Conservation (phyloP, 1,140 invertebrate genomes). For the Cotesia chilonis region DNA sequence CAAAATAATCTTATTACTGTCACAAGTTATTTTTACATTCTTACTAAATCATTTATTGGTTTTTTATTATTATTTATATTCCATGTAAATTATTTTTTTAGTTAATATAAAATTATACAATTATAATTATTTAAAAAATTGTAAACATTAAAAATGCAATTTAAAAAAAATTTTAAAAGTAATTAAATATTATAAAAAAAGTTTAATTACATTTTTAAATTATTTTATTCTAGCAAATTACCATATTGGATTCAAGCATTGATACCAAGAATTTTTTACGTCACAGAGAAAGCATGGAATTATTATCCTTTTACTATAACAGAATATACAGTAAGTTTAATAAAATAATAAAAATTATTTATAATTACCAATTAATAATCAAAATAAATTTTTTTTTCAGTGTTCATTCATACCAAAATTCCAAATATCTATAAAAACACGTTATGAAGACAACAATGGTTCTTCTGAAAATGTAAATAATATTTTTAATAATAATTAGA, state of each 20-base stretch:
- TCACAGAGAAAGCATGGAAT: slow-evolving; percentile 95
- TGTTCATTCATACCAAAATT: slow-evolving; percentile 93
- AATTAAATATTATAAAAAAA: no score
- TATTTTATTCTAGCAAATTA: slow-evolving; percentile 75
- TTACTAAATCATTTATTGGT: neutral
- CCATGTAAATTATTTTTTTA: slow-evolving; percentile 43
- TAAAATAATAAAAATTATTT: neutral
- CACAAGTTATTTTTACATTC: slow-evolving; percentile 11
- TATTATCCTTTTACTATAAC: slow-evolving; percentile 93
- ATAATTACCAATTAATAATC: neutral
- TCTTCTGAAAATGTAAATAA: slow-evolving; percentile 85
- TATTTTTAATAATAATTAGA: slow-evolving; percentile 20
- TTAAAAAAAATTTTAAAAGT: no score
- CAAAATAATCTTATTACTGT: slow-evolving; percentile 11
- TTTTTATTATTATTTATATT: slow-evolving; percentile 25
- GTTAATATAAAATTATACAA: neutral
- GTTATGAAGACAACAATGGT: slow-evolving; percentile 91
- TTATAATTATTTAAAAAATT: no score
- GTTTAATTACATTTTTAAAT: neutral
- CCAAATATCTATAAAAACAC: slow-evolving; percentile 85
- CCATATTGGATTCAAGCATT: slow-evolving; percentile 90
- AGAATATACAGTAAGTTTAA: slow-evolving; percentile 72
- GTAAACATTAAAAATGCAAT: no score
- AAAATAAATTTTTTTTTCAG: slow-evolving; percentile 67
- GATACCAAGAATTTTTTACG: slow-evolving; percentile 89